Base-by-base conservation (phyloP, 30 jellyfish, hydroid and myxozoan genomes). In the Pseudorhiza aurosa region DNA sequence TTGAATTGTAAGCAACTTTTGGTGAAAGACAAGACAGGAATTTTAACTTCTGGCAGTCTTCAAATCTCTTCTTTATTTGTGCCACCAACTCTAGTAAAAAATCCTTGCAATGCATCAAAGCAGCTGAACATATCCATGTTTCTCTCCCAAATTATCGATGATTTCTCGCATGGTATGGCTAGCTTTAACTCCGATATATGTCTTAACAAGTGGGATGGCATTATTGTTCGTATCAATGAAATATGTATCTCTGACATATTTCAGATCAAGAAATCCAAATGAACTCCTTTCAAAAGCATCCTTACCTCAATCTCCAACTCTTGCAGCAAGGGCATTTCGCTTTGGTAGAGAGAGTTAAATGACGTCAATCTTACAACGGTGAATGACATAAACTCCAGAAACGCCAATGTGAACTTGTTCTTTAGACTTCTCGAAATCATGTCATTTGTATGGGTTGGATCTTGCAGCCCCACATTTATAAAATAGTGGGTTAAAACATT, bases 361-460 rank as follows among this genome's bases (percentile, higher is more conserved):
- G 85, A 26, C 21, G 78, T 63, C 62, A 80, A 28, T 10, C 91
- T 28, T 2, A 17, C 67, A 30, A 80, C 77, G 65, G 63, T 60
- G 56, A 6, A 47, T 14, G 65, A 8, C 74, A 62, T 63, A 75
- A 80, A 63, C 55, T 80, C 85, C 75, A 80, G n/a, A 35, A 63
- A 65, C 24, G 62, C 84, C 33, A 28, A 19, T 0, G 85, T 80
- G 67, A 80, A 80, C 64, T 31, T 63, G 79, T 47, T 63, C 76
- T 80, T 80, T 29, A 80, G 27, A 15, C 71, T n/a, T 63, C 45
- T 24, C 25, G 64, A 27, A 28, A 80, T 32, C 9, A 43, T 21
- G 46, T 80, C 91, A 47, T 80, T 80, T 2, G 75, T 64, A 64
- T 80, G 75, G 7, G 63, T 32, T 24, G 91, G 89, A 59, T 77